phyloP scores from a whole-genome alignment of 1,140 invertebrate species.

The Drosophila tani region DNA sequence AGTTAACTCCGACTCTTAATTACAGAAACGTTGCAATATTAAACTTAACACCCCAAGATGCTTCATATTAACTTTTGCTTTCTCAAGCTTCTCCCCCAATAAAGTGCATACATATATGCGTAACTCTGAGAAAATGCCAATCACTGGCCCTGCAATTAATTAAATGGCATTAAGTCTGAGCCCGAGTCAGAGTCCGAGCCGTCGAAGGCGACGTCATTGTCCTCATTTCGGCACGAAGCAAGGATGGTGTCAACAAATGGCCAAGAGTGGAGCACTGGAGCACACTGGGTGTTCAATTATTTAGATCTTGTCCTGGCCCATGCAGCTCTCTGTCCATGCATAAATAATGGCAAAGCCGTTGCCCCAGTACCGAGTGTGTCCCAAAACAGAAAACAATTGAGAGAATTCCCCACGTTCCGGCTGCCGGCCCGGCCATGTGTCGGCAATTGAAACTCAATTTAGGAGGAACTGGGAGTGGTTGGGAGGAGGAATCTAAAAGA shows the following conservation, averaged over 20 bases:
- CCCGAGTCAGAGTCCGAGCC: background rate
- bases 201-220: slow-evolving; percentile 34
- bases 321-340: slow-evolving; percentile 54
- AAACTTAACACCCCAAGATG: background rate
- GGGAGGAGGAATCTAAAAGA: slow-evolving; percentile 22
- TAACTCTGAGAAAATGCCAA: slow-evolving; percentile 34
- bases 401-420: slow-evolving; percentile 73
- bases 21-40: background rate
- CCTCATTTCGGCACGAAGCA: slow-evolving; percentile 25
- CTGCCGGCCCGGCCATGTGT: slow-evolving; percentile 57
- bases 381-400: slow-evolving; percentile 72
- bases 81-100: background rate
- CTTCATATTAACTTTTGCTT: slow-evolving; percentile 3
- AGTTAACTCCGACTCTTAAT: background rate
- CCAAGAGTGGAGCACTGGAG: slow-evolving; percentile 23
- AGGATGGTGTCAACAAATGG: slow-evolving; percentile 34
- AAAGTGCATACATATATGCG: background rate
- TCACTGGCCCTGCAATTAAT: slow-evolving; percentile 59
- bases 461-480: slow-evolving; percentile 8
- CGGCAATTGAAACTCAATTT: slow-evolving; percentile 82
- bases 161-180: slow-evolving; percentile 30
- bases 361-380: slow-evolving; percentile 38
- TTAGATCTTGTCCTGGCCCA: slow-evolving; percentile 55
- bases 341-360: slow-evolving; percentile 62
- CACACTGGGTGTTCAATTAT: slow-evolving; percentile 62